Conservation (phyloP, 2,888 invertebrate genomes). For the Palloptera scutellata region DNA sequence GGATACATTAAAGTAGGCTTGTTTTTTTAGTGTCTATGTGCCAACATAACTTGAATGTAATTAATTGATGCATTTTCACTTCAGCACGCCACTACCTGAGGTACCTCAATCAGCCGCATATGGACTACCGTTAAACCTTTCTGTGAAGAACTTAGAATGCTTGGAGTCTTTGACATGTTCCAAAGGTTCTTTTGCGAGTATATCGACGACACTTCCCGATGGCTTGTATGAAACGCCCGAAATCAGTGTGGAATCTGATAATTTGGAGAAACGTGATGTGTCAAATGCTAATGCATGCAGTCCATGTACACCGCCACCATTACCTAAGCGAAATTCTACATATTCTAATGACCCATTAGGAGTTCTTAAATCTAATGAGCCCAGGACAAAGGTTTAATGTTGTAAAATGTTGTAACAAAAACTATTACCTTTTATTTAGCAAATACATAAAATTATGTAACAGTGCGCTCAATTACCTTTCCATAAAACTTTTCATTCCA, state of each 20-base stretch:
- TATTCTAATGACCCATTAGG: too few species aligned
- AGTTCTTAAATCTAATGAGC: too few species aligned
- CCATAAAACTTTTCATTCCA: too few species aligned
- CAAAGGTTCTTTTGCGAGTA: constrained; percentile 43
- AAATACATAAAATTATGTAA: too few species aligned
- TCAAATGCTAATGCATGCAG: constrained; percentile 43
- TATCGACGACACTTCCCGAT: constrained; percentile 21
- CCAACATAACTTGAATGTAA: too few species aligned
- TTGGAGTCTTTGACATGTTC: constrained; percentile 38
- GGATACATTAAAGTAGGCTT: constrained; percentile 1
- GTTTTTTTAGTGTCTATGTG: not conserved
- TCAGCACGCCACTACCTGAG: constrained; percentile 35
- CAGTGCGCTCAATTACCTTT: too few species aligned
- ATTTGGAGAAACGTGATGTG: constrained; percentile 37
- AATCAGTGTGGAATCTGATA: constrained; percentile 37
- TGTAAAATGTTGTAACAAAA: too few species aligned
- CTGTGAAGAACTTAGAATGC: constrained; percentile 35
- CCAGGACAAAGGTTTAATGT: too few species aligned
- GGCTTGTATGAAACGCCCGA: constrained; percentile 51
- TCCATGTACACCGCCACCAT: constrained; percentile 54
- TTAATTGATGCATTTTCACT: not conserved
- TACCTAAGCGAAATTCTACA: constrained; percentile 56
- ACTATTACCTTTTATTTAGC: too few species aligned
- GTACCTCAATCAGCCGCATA: constrained; percentile 22
- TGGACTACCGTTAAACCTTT: constrained; percentile 19